phyloP scores from a whole-genome alignment of 2,888 invertebrate species.

The Argyra leucocephala region DNA sequence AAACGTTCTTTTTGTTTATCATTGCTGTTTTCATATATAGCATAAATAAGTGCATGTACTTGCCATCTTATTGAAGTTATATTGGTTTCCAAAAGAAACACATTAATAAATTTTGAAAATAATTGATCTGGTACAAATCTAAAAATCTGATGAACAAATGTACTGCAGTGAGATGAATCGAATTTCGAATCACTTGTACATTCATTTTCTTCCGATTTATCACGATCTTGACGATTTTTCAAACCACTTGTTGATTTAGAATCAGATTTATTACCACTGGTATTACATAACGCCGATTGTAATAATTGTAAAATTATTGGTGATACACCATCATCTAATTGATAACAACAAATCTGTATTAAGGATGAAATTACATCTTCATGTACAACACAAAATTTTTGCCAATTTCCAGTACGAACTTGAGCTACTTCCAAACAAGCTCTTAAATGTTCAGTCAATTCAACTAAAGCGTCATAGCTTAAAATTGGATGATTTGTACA shows the following conservation, averaged over 20 bases:
- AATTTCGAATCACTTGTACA: conserved; percentile 51
- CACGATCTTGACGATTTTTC: conserved; percentile 51
- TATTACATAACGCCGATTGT: conserved; percentile 75
- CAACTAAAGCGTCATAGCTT: conserved; percentile 84
- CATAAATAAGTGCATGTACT: conserved; percentile 75
- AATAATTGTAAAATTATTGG: conserved; percentile 82
- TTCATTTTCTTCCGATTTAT: conserved; percentile 58
- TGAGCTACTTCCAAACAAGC: conserved; percentile 88
- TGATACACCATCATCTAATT: conserved; percentile 83
- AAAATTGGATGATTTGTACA: conserved; percentile 45
- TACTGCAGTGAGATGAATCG: conserved; percentile 57
- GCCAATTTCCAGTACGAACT: conserved; percentile 90
- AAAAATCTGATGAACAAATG: conserved; percentile 61
- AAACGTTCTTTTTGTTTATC: conserved; percentile 67
- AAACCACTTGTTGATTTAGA: conserved; percentile 22
- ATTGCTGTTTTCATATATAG: conserved; percentile 76
- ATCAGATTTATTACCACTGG: conserved; percentile 29
- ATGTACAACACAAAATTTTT: conserved; percentile 69
- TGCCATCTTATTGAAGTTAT: conserved; percentile 90
- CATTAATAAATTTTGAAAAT: conserved; percentile 63
- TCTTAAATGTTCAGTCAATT: conserved; percentile 88
- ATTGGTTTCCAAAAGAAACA: conserved; percentile 88
- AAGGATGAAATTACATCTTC: conserved; percentile 69
- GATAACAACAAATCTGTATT: conserved; percentile 66
- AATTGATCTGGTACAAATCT: conserved; percentile 48